These are phyloP conservation scores for Carterocephalus palaemon DNA, from an alignment of 2,888 invertebrate species.

Conservation along the genomic window DNA sequence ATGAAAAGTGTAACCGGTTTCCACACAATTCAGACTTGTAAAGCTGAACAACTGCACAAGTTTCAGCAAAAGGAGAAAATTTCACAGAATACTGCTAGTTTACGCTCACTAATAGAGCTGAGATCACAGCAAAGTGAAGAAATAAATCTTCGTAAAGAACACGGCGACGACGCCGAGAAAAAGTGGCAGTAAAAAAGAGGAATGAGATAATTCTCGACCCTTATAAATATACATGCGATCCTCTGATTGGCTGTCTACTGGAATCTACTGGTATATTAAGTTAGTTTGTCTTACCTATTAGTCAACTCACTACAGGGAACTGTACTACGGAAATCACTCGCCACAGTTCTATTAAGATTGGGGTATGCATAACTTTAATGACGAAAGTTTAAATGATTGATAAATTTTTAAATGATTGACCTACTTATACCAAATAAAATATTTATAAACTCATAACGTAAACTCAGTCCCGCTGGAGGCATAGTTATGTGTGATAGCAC, in stretches of 20 bases:
- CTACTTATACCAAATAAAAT: no score
- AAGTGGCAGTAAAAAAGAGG: conserved; percentile 20
- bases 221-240: conserved; percentile 5
- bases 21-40: no score
- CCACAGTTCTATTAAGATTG: no score
- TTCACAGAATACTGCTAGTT: conserved; percentile 10
- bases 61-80: conserved; percentile 1
- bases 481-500: no score
- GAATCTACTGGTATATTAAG: not conserved
- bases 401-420: no score
- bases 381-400: no score
- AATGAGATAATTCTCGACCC: conserved; percentile 15
- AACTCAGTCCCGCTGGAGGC: no score
- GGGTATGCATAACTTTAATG: not conserved
- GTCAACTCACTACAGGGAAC: no score
- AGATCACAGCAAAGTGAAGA: conserved; percentile 12
- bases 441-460: no score
- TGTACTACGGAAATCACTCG: no score
- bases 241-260: conserved; percentile 1
- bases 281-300: not conserved
- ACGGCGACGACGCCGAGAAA: conserved; percentile 11
- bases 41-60: no score
- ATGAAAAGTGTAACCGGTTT: no score
- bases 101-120: conserved; percentile 12
- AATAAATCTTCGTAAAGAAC: conserved; percentile 20